Evolutionary conservation across 1,140 invertebrate genomes (phyloP), one percentile per base, ranked within the genome.

Genomic region (Drosophila takahashii): DNA sequence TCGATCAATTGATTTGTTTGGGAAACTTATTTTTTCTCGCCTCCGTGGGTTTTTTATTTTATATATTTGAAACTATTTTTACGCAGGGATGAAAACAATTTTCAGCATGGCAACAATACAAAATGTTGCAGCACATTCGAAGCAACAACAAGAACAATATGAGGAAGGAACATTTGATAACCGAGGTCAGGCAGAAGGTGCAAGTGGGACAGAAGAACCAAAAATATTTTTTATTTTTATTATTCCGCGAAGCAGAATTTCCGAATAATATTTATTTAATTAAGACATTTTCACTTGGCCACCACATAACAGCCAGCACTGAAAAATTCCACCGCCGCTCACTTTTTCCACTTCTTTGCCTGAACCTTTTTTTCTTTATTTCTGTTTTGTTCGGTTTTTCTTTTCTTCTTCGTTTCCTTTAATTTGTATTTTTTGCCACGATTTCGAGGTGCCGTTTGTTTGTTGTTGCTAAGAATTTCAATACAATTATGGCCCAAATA

Each of bases 401-500:
- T 32, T 51, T 79, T 66, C 54, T 39, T 42, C 22, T 22, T 22
- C 22, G 22, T 58, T 76, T 67, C 59, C 41, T 52, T 47, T 22
- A 15, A 29, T 44, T 39, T 26, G 18, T 34, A 27, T 64, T 62
- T 32, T 54, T 32, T 37, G 41, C 34, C 34, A 44, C 41, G 16
- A 44, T 10, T 10, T 18, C 16, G 41, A 44, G 41, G 41, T 44
- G 22, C 22, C 22, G 29, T 16, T 18, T 8, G 37, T 52, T 76
- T 70, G 60, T 77, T 81, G 67, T 62, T 61, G 73, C 71, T 70
- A 52, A 87, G 83, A 86, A 84, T 84, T 84, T 80, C 53, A 80
- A 83, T 81, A 69, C 48, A 65, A 74, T 74, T 83, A 74, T 79
- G 79, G 79, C 79, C 79, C 53, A 69, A 83, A 83, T 79, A 65